Conservation (phyloP, 2,888 invertebrate species). For the Ochlodes sylvanus region DNA sequence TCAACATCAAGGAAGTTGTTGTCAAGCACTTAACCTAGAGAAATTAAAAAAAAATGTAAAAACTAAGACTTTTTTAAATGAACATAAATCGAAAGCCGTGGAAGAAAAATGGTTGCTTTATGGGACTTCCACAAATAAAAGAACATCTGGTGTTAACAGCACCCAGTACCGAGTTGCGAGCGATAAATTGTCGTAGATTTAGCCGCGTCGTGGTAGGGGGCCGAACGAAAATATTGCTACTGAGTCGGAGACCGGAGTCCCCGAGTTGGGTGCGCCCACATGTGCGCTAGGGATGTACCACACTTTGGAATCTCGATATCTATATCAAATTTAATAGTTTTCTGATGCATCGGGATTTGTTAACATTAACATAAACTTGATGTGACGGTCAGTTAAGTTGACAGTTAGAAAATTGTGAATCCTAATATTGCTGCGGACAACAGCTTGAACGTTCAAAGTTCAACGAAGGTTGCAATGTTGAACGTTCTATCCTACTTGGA, state of each 20-base stretch:
- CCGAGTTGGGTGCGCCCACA: slow-evolving; percentile 78
- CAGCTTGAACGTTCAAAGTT: too few species aligned
- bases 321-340: slow-evolving; percentile 5
- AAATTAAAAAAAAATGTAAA: background rate
- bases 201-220: slow-evolving; percentile 62
- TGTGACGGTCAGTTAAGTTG: too few species aligned
- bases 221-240: slow-evolving; percentile 81
- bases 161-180: slow-evolving; percentile 21
- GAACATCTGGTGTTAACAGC: slow-evolving; percentile 28
- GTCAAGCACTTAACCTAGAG: too few species aligned
- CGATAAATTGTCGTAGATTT: slow-evolving; percentile 36
- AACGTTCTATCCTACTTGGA: too few species aligned
- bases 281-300: slow-evolving; percentile 65
- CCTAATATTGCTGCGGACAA: too few species aligned
- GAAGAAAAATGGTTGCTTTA: background rate
- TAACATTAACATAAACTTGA: too few species aligned
- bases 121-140: slow-evolving; percentile 30
- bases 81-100: background rate
- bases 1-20: too few species aligned
- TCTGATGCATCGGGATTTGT: too few species aligned
- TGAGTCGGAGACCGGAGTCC: slow-evolving; percentile 57
- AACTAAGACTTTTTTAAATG: too few species aligned
- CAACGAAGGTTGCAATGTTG: too few species aligned
- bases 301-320: background rate
- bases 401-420: too few species aligned